Evolutionary conservation across 2,113 vertebrate species (phyloP).

Genomic region (Hemicordylus capensis): DNA sequence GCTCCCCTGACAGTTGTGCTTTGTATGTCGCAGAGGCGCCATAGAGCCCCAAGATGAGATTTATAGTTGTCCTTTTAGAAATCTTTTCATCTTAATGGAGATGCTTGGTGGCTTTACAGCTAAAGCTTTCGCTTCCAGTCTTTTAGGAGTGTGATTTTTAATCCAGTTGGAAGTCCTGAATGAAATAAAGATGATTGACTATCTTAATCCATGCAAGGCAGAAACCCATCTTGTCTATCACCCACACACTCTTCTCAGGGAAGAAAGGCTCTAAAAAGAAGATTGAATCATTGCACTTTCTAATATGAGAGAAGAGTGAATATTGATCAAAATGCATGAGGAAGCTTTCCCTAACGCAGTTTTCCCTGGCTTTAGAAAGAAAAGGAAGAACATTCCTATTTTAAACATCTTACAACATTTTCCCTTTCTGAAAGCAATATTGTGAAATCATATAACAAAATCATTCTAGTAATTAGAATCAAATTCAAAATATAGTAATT

Average conservation of each 20-base stretch:
- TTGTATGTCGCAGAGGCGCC: constrained; percentile 1
- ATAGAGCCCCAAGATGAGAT: neutral
- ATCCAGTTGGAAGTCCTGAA: constrained; percentile 37
- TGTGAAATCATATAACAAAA: constrained; percentile 13
- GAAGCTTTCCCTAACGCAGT: constrained; percentile 62
- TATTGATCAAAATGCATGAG: constrained; percentile 67
- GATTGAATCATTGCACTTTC: constrained; percentile 58
- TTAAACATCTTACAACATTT: constrained; percentile 56
- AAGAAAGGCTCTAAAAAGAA: constrained; percentile 46
- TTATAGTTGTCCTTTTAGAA: constrained; percentile 24
- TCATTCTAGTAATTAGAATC: neutral
- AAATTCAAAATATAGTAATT: neutral
- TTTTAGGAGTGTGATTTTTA: constrained; percentile 46
- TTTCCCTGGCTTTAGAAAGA: constrained; percentile 56
- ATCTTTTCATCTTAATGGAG: neutral
- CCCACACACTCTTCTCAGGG: constrained; percentile 41
- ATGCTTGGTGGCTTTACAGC: constrained; percentile 27
- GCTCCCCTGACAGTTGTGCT: neutral
- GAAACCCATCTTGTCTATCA: constrained; percentile 59
- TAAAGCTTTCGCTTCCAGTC: constrained; percentile 40
- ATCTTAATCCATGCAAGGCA: constrained; percentile 48
- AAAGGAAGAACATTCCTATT: constrained; percentile 50
- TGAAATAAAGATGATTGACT: constrained; percentile 50
- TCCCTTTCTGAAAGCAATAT: constrained; percentile 22
- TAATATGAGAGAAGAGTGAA: constrained; percentile 64